Percentiles rank a stretch among this genome's conserved stretches.
These are phyloP conservation scores for Rhodinocichla rosea DNA, from an alignment of 2,113 vertebrate genomes.

Conservation along the genomic window DNA sequence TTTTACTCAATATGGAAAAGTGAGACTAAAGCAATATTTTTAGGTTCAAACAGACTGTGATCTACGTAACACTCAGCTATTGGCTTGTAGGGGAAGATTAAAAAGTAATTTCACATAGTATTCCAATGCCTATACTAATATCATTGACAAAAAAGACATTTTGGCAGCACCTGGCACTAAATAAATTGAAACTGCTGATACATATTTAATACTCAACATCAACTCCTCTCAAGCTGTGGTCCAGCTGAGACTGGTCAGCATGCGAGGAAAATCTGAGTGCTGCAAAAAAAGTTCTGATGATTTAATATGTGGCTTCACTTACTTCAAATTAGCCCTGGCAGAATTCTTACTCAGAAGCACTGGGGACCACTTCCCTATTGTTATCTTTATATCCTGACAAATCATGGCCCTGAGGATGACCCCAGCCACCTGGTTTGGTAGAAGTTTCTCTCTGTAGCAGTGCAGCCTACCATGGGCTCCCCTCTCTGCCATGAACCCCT, in stretches of 20 bases:
- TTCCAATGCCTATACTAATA: neutral
- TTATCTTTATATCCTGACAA: neutral
- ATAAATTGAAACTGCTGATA: neutral
- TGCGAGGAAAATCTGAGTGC: neutral
- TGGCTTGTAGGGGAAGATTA: neutral
- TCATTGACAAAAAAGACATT: neutral
- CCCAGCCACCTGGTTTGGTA: fast-evolving
- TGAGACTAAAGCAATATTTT: neutral
- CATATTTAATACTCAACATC: neutral
- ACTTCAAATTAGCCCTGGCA: neutral
- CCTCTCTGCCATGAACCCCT: neutral
- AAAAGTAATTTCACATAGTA: neutral
- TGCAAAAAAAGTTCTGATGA: neutral
- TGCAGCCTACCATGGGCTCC: fast-evolving
- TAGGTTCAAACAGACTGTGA: neutral
- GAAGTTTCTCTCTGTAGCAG: neutral
- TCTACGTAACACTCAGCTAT: neutral
- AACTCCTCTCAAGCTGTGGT: neutral
- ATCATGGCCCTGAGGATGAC: neutral
- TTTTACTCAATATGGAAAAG: neutral
- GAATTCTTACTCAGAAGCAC: neutral
- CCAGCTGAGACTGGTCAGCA: neutral
- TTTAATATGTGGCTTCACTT: neutral
- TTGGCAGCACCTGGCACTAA: neutral
- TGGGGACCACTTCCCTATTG: neutral